These are phyloP conservation scores for Ormyrus labotus DNA, from an alignment of 2,888 invertebrate genomes.

Conservation along the genomic window DNA sequence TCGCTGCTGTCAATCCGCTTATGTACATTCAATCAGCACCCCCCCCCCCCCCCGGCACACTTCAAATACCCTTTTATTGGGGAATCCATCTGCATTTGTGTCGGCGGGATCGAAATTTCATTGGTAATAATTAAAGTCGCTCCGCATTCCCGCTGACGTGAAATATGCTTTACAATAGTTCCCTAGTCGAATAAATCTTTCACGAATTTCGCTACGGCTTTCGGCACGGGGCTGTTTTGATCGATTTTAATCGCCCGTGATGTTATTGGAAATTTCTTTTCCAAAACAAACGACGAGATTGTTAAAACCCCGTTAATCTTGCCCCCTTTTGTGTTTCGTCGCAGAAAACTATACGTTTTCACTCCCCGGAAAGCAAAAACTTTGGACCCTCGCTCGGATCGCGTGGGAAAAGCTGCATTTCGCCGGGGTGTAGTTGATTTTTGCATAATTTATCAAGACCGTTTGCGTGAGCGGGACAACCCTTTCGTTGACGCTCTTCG, in stretches of 20 bases:
- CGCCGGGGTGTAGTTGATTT: conserved; percentile 70
- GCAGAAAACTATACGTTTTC: not conserved
- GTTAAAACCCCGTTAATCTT: too few relatives aligned
- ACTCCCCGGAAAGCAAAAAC: not conserved
- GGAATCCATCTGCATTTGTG: conserved; percentile 39
- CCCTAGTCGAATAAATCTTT: not conserved
- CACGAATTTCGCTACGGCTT: too few relatives aligned
- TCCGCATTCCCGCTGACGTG: conserved; percentile 26
- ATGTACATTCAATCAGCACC: conserved; percentile 48
- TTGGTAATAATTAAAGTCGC: conserved; percentile 12
- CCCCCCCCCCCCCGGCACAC: not conserved
- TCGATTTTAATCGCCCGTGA: too few relatives aligned
- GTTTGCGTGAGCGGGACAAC: conserved; percentile 70
- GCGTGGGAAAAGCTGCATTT: not conserved
- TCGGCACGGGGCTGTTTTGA: too few relatives aligned
- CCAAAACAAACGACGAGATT: too few relatives aligned
- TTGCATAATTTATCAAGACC: conserved; percentile 75
- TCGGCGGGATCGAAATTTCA: not conserved
- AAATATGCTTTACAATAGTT: not conserved
- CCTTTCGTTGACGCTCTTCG: not conserved
- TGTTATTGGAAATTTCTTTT: too few relatives aligned
- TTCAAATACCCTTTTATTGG: conserved; percentile 39
- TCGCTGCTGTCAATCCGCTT: conserved; percentile 53
- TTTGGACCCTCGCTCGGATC: not conserved
- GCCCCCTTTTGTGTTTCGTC: too few relatives aligned